Evolutionary conservation across 35 echinoderm and acorn worm species (phyloP).

Genomic region (Ptychodera flava): DNA sequence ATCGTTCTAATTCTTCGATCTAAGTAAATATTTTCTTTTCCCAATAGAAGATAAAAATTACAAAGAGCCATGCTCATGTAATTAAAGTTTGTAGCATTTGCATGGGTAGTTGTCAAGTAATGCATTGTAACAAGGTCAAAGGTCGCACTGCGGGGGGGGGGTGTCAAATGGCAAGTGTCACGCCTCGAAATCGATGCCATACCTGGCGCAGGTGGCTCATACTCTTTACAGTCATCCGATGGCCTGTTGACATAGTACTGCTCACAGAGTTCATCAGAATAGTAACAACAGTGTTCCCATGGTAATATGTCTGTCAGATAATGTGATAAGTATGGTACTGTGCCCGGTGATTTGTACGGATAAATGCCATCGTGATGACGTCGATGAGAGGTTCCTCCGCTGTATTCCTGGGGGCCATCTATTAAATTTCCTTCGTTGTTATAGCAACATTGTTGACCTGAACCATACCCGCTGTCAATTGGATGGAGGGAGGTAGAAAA

Average conservation of each 20-base stretch:
- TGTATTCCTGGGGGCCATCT: neutral
- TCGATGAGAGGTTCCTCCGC: constrained; percentile 16
- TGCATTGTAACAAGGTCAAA: too few species aligned
- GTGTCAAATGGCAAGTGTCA: too few species aligned
- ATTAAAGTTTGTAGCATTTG: too few species aligned
- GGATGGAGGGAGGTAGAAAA: too few species aligned
- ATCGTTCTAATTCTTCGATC: too few species aligned
- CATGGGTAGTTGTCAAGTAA: too few species aligned
- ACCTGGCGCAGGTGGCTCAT: constrained; percentile 66
- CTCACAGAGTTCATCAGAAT: constrained; percentile 23
- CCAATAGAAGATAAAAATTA: too few species aligned
- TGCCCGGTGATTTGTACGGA: constrained; percentile 2
- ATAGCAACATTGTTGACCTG: neutral
- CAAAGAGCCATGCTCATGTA: too few species aligned
- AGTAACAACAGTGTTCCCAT: constrained; percentile 20
- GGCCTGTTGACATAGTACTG: constrained; percentile 44
- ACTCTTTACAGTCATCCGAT: constrained; percentile 56
- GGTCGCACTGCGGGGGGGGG: too few species aligned
- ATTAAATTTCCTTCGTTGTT: constrained; percentile 19
- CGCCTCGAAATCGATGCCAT: too few species aligned
- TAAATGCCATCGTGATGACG: constrained; percentile 13
- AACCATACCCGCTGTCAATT: neutral
- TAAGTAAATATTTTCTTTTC: too few species aligned
- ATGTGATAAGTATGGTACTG: constrained; percentile 29
- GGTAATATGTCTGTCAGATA: constrained; percentile 20